Evolutionary conservation across 2,888 invertebrate species (phyloP).

Genomic region (Diarsia dahlii): DNA sequence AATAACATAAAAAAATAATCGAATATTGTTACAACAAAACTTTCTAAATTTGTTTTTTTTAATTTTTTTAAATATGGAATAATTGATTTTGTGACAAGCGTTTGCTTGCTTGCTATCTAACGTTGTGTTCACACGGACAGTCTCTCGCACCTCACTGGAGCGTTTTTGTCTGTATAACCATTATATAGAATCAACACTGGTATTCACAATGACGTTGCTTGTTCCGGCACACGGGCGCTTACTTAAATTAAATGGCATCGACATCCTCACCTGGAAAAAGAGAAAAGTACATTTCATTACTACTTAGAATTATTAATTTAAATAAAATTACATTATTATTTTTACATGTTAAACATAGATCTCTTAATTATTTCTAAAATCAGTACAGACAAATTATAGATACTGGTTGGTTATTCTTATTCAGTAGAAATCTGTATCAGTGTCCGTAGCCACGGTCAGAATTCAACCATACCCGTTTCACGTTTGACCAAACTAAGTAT

Average conservation of each 20-base stretch:
- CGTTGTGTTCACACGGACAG: conserved; percentile 70
- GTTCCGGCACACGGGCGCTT: conserved; percentile 85
- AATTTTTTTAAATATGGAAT: conserved; percentile 86
- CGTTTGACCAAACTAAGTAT: too few species aligned
- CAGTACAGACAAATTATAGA: too few species aligned
- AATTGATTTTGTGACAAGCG: conserved; percentile 84
- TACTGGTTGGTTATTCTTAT: too few species aligned
- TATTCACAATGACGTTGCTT: conserved; percentile 79
- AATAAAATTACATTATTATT: too few species aligned
- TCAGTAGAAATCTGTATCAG: too few species aligned
- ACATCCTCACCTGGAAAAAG: conserved; percentile 85
- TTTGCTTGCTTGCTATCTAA: conserved; percentile 79
- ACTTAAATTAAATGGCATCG: conserved; percentile 90
- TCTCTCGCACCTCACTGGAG: conserved; percentile 67
- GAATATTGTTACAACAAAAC: conserved; percentile 88
- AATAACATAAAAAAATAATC: conserved; percentile 89
- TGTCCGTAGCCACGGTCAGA: too few species aligned
- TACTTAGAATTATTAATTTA: too few species aligned
- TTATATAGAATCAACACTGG: conserved; percentile 78
- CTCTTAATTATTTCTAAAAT: too few species aligned
- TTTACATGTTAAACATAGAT: too few species aligned
- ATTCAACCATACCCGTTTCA: too few species aligned
- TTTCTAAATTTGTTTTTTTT: conserved; percentile 77
- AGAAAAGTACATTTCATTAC: conserved; percentile 6
- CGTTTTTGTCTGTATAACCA: conserved; percentile 66